These are phyloP conservation scores for Romanogobio albipinnatus DNA, from an alignment of 2,113 vertebrate species.

Conservation along the genomic window DNA sequence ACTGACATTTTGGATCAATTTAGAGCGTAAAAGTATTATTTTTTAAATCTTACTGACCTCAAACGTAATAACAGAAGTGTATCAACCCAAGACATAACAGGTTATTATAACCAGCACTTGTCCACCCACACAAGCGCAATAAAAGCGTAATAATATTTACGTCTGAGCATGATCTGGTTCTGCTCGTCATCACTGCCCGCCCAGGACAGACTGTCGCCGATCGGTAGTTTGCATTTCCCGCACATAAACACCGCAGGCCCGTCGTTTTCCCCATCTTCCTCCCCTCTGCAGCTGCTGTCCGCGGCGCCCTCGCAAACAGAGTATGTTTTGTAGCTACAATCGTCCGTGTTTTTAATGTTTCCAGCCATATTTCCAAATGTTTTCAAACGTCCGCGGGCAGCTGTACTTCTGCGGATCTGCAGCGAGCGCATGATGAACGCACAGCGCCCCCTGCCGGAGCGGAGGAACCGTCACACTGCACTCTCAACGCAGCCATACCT, in stretches of 20 bases:
- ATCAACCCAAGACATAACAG: background rate
- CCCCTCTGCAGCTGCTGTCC: background rate
- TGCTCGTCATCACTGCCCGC: conserved; percentile 70
- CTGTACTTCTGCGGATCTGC: background rate
- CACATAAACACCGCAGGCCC: conserved; percentile 74
- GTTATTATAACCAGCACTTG: no score
- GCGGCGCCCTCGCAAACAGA: conserved; percentile 19
- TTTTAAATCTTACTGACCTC: background rate
- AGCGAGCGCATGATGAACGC: background rate
- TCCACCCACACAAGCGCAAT: background rate
- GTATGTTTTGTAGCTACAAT: conserved; percentile 22
- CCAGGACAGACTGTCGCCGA: conserved; percentile 76
- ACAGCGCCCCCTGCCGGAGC: conserved; percentile 15
- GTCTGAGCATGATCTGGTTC: conserved; percentile 71
- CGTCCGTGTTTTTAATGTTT: background rate
- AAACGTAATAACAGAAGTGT: background rate
- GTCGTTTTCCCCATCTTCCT: conserved; percentile 58
- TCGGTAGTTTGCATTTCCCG: conserved; percentile 68
- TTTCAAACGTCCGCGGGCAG: conserved; percentile 24
- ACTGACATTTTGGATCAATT: no score
- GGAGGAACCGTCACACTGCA: background rate
- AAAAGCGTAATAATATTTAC: conserved; percentile 54
- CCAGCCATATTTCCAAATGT: conserved; percentile 27
- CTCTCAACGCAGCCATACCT: no score
- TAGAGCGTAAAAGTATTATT: background rate